These are phyloP conservation scores for Drymonia ruficornis DNA, from an alignment of 2,888 invertebrate species.

Conservation along the genomic window DNA sequence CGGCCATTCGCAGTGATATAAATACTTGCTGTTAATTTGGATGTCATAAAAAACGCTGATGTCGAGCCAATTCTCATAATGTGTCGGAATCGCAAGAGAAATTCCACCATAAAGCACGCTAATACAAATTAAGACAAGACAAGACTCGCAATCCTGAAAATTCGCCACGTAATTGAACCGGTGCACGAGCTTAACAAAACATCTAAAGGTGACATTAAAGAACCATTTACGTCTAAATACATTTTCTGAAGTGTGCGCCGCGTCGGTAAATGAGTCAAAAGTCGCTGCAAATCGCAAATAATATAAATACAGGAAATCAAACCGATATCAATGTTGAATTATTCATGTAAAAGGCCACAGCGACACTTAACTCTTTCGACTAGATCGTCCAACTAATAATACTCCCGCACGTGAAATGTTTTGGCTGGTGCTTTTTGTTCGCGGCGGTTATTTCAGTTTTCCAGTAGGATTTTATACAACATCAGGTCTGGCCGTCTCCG, in stretches of 20 bases:
- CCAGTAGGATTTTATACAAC: conserved; percentile 83
- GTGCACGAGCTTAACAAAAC: conserved; percentile 43
- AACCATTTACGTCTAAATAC: conserved; percentile 59
- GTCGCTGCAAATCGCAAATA: conserved; percentile 29
- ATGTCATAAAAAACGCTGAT: conserved; percentile 58
- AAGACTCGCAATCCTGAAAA: conserved; percentile 28
- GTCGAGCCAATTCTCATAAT: conserved; percentile 58
- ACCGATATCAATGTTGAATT: conserved; percentile 58
- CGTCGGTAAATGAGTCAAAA: conserved; percentile 36
- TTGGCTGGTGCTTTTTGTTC: conserved; percentile 85
- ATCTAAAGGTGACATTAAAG: conserved; percentile 52
- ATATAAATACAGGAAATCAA: conserved; percentile 52
- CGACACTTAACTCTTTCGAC: conserved; percentile 81
- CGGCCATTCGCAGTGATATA: conserved; percentile 36
- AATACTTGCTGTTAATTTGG: conserved; percentile 52
- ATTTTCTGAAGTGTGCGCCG: conserved; percentile 39
- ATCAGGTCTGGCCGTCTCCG: conserved; percentile 77
- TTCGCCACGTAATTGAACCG: conserved; percentile 38
- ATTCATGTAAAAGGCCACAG: conserved; percentile 68
- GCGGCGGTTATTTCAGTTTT: conserved; percentile 84
- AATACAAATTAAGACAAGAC: conserved; percentile 29
- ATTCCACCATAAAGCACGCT: conserved; percentile 31
- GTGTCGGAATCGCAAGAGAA: conserved; percentile 39
- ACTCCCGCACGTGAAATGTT: conserved; percentile 83
- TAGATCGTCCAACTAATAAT: conserved; percentile 85